Evolutionary conservation across 2,888 invertebrate species (phyloP), one percentile per base, ranked within the genome.

Genomic region (Perizoma flavofasciatum): DNA sequence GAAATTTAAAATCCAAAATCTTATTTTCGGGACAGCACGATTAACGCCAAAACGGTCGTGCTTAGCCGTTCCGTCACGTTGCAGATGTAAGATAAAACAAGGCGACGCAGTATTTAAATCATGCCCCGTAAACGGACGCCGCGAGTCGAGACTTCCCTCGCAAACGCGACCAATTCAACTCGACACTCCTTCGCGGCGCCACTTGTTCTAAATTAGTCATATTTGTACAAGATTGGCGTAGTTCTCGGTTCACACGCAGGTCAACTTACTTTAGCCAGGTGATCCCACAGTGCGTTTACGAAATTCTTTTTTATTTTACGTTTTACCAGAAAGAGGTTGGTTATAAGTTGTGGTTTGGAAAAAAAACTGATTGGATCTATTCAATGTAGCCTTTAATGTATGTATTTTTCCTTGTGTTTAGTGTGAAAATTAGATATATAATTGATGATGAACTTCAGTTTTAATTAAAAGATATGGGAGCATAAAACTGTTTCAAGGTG

Each of bases 71-170:
- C 79, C 77, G 81, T 83, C 87, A 88, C 87, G 89, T 88, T 71
- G 75, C 76, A 75, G 86, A 88, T 88, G 78, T 71, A 73, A 87
- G 88, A 89, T 88, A 88, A 85, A 83, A 83, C 82, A 83, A 82
- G 83, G 81, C 80, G 64, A 63, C 76, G 73, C 69, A 78, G 85
- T 85, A 86, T 88, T 89, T 87, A 86, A 88, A 89, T 87, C 85
- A 85, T 82, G 82, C 78, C 56, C 60, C 51, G 73, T 75, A 62
- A 69, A 66, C 67, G 72, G 69, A 68, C 64, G 68, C 65, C 71
- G 69, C 71, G 69, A 63, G 8, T 46, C 55, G 52, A 49, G 56
- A 58, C 63, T 67, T 68, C 67, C 68, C 64, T 62, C 60, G 60
- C 56, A 60, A 65, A 58, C 39, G 4, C 41, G 43, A 37, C 69